phyloP scores from a whole-genome alignment of 35 echinoderm and acorn worm species.

The Holothuria glaberrima region DNA sequence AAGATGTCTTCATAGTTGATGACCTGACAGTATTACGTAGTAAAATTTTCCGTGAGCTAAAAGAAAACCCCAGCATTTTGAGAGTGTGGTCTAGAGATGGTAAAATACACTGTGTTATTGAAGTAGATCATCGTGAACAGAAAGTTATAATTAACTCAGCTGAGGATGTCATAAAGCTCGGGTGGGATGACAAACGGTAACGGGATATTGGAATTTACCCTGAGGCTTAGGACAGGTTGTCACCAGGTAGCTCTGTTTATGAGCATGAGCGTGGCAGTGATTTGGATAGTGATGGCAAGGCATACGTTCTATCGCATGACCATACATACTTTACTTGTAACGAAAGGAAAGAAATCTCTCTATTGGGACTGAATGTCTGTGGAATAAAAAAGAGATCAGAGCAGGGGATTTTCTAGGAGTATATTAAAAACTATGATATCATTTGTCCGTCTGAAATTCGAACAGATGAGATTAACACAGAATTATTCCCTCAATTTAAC shows the following conservation, averaged over 20 bases:
- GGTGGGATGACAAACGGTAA: not conserved
- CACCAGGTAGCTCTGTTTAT: too few species aligned
- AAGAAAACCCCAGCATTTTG: not conserved
- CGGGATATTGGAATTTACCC: not conserved
- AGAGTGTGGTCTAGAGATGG: slow-evolving; percentile 15
- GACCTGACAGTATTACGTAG: not conserved
- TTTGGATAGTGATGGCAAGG: not conserved
- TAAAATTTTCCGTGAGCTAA: not conserved
- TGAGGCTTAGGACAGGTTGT: not conserved
- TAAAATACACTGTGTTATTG: not conserved
- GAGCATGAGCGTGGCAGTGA: not conserved
- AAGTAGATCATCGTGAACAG: not conserved
- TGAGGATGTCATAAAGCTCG: too few species aligned
- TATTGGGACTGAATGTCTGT: slow-evolving; percentile 3
- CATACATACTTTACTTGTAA: not conserved
- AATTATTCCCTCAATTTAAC: too few species aligned
- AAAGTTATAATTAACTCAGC: too few species aligned
- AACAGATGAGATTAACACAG: too few species aligned
- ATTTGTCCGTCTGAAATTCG: too few species aligned
- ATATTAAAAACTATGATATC: not conserved
- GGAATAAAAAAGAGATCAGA: not conserved
- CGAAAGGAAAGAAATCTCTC: not conserved
- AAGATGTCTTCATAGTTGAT: not conserved
- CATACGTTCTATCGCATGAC: not conserved
- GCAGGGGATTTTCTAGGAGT: not conserved